phyloP scores from a whole-genome alignment of 2,888 invertebrate genomes.

The Leptothorax acervorum region DNA sequence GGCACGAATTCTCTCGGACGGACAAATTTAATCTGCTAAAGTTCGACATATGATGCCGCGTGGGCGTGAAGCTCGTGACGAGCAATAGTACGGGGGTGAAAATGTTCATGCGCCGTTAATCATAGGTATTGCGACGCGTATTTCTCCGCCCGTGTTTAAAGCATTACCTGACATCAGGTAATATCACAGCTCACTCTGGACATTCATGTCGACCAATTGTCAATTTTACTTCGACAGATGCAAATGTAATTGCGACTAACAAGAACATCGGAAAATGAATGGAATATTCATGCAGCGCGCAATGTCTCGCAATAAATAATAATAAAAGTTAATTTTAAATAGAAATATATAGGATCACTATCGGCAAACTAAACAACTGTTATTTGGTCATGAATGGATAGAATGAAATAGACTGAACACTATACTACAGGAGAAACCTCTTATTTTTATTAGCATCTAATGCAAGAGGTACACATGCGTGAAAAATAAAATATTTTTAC shows the following conservation, averaged over 20 bases:
- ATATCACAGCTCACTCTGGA: neutral
- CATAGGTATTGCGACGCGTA: neutral
- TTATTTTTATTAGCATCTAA: neutral
- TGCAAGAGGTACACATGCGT: too few relatives aligned
- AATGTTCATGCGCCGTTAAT: conserved; percentile 25
- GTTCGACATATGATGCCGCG: conserved; percentile 11
- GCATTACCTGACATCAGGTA: neutral
- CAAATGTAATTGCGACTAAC: neutral
- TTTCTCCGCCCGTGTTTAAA: neutral
- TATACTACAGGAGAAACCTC: neutral
- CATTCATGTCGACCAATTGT: neutral
- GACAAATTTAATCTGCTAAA: conserved; percentile 40
- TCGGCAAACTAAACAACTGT: neutral
- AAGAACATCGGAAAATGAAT: neutral
- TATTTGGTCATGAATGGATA: neutral
- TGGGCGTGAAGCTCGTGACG: neutral
- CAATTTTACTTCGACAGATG: neutral
- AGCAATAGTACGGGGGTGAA: neutral
- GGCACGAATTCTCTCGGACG: conserved; percentile 12
- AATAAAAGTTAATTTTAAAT: neutral
- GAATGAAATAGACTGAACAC: neutral
- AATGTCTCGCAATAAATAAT: neutral
- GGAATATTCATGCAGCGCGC: neutral
- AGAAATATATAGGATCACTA: neutral
- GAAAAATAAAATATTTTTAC: conserved; percentile 1